Evolutionary conservation across 2,797 vertebrate genomes (phyloP).

Genomic region (Brachymystax lenok): DNA sequence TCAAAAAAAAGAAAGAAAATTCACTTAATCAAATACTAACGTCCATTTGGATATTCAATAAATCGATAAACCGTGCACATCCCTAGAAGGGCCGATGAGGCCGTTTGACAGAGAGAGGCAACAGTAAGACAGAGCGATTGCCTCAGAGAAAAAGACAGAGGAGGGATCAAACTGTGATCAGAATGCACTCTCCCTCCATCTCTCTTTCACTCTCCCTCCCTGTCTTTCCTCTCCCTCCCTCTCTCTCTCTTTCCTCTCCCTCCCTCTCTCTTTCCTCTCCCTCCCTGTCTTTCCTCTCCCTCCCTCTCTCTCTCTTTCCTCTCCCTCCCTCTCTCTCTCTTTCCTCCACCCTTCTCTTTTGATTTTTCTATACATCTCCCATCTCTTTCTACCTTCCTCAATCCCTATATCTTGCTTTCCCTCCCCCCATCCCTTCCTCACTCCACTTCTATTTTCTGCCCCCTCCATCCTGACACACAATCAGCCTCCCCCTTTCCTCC

Average conservation of each 20-base stretch:
- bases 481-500: too few species aligned
- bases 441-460: not conserved
- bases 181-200: not conserved
- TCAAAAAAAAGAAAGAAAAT: too few species aligned
- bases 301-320: constrained; percentile 7
- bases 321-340: not conserved
- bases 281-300: too few species aligned
- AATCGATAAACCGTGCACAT: too few species aligned
- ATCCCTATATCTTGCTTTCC: not conserved
- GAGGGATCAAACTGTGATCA: not conserved
- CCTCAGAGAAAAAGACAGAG: not conserved
- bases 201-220: not conserved
- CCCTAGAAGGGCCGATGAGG: too few species aligned
- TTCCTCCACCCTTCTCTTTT: too few species aligned
- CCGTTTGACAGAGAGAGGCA: not conserved
- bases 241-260: not conserved
- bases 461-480: too few species aligned
- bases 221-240: too few species aligned
- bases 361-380: too few species aligned
- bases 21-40: too few species aligned
- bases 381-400: not conserved
- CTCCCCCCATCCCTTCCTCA: constrained; percentile 43
- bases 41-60: too few species aligned
- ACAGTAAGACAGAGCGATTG: not conserved
- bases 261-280: not conserved